Base-by-base conservation (phyloP, 2,113 vertebrate species). In the Macrotus californicus region DNA sequence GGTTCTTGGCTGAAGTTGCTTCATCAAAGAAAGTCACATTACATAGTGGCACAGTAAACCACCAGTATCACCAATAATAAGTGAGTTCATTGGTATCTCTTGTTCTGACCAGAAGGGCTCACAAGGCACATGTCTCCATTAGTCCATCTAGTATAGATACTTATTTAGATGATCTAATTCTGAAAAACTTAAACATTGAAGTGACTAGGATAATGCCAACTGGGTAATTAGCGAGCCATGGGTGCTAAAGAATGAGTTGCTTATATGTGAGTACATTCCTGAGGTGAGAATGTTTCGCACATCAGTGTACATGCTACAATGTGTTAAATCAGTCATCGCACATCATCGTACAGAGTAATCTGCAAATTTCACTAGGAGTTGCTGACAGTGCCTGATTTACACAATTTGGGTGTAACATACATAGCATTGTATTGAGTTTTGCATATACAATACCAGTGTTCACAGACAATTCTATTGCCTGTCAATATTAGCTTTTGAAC, bases 401-500 rank as follows among this genome's bases (percentile, higher is more conserved):
- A 54, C 46, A 72, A 36, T 34, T 95, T 93, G 64, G 46, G 8
- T 81, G 6, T 90, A 93, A 69, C 39, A 54, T 75, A 70, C 52
- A 73, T 50, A 93, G 41, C 48, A 43, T 69, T 95, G 6, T 66
- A 31, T 94, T 95, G 81, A 94, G 72, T 95, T 97, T 90, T 91
- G 6, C 89, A 43, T 76, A 83, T 34, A 67, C 16, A 87, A 21
- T 93, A 72, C n/a, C 61, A 91, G 0, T 91, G 43, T 96, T 96
- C 86, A 86, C 70, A 91, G 56, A 75, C 34, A 77, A 75, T 91
- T 96, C 48, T 85, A 0, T 69, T 95, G 10, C 75, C 82, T 96
- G 19, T 80, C 87, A 93, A 16, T 91, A 85, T 91, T 94, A 95
- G 80, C 93, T 97, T 97, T 98, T 96, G 93, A 66, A 97, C 50